A percentile compares a stretch with the other conserved stretches of the same genome.
Evolutionary conservation across 2,113 vertebrate species (phyloP).

Genomic region (Corydoras maculifer): DNA sequence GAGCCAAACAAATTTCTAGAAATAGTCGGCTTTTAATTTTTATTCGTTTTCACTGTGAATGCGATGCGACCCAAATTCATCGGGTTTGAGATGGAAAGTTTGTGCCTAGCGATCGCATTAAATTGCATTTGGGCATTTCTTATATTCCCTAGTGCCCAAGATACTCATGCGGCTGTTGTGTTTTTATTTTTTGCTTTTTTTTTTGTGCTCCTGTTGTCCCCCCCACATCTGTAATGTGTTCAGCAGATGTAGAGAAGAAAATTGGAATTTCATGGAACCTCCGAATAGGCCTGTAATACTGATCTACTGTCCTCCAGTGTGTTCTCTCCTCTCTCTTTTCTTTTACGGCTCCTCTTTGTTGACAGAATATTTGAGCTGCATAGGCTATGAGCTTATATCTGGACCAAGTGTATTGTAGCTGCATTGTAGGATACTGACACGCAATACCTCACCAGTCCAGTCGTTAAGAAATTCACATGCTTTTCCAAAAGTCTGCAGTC

Average conservation of each 20-base stretch:
- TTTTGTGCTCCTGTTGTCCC: neutral
- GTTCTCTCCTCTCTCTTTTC: slow-evolving; percentile 25
- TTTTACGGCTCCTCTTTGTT: slow-evolving; percentile 38
- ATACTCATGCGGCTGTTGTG: slow-evolving; percentile 11
- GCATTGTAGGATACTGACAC: neutral
- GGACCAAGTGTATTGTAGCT: neutral
- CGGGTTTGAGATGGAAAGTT: neutral
- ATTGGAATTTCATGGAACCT: slow-evolving; percentile 56
- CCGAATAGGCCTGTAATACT: slow-evolving; percentile 52
- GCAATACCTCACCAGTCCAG: neutral
- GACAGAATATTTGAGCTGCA: slow-evolving; percentile 29
- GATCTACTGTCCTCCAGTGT: slow-evolving; percentile 48
- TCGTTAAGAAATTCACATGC: neutral
- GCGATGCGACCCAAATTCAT: neutral
- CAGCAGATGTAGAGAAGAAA: slow-evolving; percentile 70
- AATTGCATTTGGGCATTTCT: neutral
- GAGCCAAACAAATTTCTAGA: no score
- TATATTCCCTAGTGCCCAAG: neutral
- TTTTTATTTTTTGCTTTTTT: slow-evolving; percentile 14
- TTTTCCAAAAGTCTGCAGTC: neutral
- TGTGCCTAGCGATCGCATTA: neutral
- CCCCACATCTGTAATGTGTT: slow-evolving; percentile 63
- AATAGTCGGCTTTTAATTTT: no score
- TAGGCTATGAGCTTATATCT: neutral
- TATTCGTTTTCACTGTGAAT: no score